Evolutionary conservation across 2,797 vertebrate genomes (phyloP).

Genomic region (Aplochiton taeniatus): DNA sequence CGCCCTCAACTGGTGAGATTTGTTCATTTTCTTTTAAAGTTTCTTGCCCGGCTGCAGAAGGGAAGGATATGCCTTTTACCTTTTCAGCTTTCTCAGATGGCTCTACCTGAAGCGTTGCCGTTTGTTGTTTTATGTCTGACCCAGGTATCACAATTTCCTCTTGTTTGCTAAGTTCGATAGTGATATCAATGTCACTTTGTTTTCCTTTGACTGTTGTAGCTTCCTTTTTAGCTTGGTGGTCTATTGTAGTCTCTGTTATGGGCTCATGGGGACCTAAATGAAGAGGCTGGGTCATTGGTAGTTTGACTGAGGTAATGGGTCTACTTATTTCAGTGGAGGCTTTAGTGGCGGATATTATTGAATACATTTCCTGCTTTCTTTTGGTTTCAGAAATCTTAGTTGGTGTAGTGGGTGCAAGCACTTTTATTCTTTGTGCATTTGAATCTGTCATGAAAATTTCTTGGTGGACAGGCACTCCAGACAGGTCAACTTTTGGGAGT

Average conservation of each 20-base stretch:
- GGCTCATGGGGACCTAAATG: conserved; percentile 47
- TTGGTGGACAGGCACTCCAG: conserved; percentile 70
- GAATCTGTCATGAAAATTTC: conserved; percentile 76
- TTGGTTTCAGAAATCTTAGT: conserved; percentile 63
- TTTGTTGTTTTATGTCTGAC: conserved; percentile 22
- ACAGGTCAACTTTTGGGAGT: conserved; percentile 71
- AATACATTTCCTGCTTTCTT: conserved; percentile 49
- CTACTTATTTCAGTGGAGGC: conserved; percentile 45
- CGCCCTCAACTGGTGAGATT: conserved; percentile 15
- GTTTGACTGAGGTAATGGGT: conserved; percentile 46
- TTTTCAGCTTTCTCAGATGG: background rate
- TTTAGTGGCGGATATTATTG: conserved; percentile 35
- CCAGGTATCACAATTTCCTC: conserved; percentile 48
- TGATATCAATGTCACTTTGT: conserved; percentile 33
- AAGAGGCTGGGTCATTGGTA: conserved; percentile 55
- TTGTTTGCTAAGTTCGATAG: conserved; percentile 51
- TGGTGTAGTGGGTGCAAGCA: conserved; percentile 63
- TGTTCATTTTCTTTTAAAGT: background rate
- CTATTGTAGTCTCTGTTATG: conserved; percentile 46
- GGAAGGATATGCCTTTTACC: conserved; percentile 7
- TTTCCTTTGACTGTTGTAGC: conserved; percentile 29
- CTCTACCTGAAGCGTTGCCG: background rate
- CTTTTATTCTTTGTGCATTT: conserved; percentile 73
- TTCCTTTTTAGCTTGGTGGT: conserved; percentile 41
- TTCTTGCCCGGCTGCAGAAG: conserved; percentile 13